Evolutionary conservation across 2,888 invertebrate species (phyloP), one percentile per base, ranked within the genome.

Genomic region (Mellilla xanthometata): DNA sequence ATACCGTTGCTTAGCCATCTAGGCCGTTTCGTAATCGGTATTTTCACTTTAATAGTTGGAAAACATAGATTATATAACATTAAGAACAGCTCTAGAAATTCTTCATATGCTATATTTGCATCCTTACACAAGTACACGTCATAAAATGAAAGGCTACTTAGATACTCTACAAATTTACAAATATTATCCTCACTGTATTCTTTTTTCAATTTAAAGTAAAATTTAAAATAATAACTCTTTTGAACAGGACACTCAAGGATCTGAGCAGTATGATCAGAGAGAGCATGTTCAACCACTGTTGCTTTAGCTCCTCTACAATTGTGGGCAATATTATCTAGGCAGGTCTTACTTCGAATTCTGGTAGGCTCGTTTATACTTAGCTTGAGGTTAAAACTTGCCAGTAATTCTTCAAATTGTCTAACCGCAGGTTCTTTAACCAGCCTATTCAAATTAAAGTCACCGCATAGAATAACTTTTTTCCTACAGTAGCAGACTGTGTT

Each of bases 1-100:
- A 31, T 31, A 2, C 31, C 31, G 13, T 31, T 31, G 5, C 31
- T 31, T 4, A 31, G 13, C 31, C 31, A 31, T 31, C 10, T 31
- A 10, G 31, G 31, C 2, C n/a, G 9, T 19, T 3, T 31, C 1
- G 9, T 31, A 2, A 31, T 8, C 3, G 31, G 31, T 7, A 31
- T 19, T 9, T 19, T 31, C 2, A 19, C 15, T 31, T 8, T 13
- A 12, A 31, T 10, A 2, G 2, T 10, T 2, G 31, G 31, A 12
- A 31, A 31, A 10, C 31, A 31, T 3, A 31, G 19, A 13, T 31
- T 6, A 9, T 31, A 31, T 6, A 31, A 15, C 3, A 13, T 4
- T 1, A 15, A 3, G 13, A 31, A 31, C 2, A 10, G 1, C 9
- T 31, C 31, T n/a, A 8, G 1, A 31, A 31, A 31, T 13, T 19